Base-by-base conservation (phyloP, 2,797 vertebrate genomes). In the Fistularia tabacaria region DNA sequence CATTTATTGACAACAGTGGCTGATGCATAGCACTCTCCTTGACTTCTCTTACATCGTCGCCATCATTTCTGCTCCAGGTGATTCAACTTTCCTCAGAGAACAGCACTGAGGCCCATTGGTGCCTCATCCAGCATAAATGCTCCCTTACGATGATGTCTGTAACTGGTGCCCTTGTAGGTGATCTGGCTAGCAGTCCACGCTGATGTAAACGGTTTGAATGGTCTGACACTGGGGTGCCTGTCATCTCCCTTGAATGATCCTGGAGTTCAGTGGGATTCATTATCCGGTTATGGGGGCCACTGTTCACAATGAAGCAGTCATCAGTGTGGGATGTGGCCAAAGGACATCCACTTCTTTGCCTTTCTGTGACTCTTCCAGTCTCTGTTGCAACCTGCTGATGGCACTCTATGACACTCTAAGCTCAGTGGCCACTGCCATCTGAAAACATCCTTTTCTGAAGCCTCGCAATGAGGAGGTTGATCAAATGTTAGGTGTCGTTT, bases 261-360 rank as follows among this genome's bases (percentile, higher is more conserved):
- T 59, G 49, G 49, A 52, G 49, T 57, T 48, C 45, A 57, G 44
- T 47, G 52, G 41, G 41, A 45, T 49, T 58, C 14, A 42, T 45
- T 40, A 50, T 51, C 47, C 7, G 3, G 9, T 50, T 50, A 10
- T 39, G 10, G 11, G 37, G 46, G 14, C 2, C 46, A 36, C 5
- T 49, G n/a, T 49, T 36, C 10, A 49, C 46, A 49, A 49, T 36
- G 15, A 36, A 49, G 14, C 46, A 36, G 46, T 49, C 46, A 49
- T 49, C 14, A 49, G 14, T 36, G 25, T 49, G 14, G 46, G 46
- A 49, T 25, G 46, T 9, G 15, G 46, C 46, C 46, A 49, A 49
- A 49, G 43, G 43, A 45, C 11, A 6, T 46, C 13, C 3, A 46
- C 45, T 46, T 46, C 45, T 5, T 4, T 10, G 25, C 3, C n/a